These are phyloP conservation scores for Ivindomyrus marchei DNA, from an alignment of 2,113 vertebrate genomes.

Conservation along the genomic window DNA sequence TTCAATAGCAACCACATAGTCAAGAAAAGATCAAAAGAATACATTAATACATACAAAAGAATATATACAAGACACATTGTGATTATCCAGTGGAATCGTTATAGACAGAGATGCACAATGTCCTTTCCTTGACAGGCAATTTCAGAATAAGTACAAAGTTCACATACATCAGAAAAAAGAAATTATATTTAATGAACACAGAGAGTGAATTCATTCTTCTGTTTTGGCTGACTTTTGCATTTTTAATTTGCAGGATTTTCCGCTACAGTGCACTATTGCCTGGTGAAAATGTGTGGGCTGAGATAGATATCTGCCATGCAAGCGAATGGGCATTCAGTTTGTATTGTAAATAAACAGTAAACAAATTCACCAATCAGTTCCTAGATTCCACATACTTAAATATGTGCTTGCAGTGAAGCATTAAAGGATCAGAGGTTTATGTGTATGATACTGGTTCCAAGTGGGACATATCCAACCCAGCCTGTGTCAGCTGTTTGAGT, in stretches of 20 bases:
- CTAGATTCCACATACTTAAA: slow-evolving; percentile 15
- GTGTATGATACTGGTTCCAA: neutral
- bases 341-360: slow-evolving; percentile 36
- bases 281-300: neutral
- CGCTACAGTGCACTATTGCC: slow-evolving; percentile 26
- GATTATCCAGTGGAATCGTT: neutral
- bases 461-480: neutral
- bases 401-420: neutral
- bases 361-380: slow-evolving; percentile 37
- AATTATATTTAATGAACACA: neutral
- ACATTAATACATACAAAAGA: neutral
- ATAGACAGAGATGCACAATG: neutral
- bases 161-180: neutral
- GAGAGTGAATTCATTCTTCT: slow-evolving; percentile 25
- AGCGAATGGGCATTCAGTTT: slow-evolving; percentile 38
- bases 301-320: slow-evolving; percentile 34
- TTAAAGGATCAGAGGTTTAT: neutral
- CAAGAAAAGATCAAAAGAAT: neutral
- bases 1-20: neutral
- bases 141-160: neutral
- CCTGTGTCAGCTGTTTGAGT: slow-evolving; percentile 20
- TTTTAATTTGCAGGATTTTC: slow-evolving; percentile 46
- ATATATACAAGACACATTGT: neutral
- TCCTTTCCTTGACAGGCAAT: neutral
- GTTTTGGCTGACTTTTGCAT: slow-evolving; percentile 34